phyloP scores from a whole-genome alignment of 1,140 invertebrate species.

The Drosophila paulistorum region DNA sequence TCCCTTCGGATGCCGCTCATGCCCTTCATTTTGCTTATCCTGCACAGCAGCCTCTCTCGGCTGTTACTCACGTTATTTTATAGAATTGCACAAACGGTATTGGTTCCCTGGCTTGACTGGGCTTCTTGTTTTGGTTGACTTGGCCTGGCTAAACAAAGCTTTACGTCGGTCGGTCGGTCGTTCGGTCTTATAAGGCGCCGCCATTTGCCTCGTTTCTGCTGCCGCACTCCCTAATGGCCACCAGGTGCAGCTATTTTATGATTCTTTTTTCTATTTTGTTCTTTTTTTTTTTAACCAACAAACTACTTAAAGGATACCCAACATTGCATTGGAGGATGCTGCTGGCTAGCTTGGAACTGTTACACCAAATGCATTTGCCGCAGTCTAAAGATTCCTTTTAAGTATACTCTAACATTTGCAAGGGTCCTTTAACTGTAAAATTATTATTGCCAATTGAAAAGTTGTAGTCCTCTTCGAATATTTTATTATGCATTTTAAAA shows the following conservation, averaged over 20 bases:
- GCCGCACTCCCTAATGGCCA: slow-evolving; percentile 70
- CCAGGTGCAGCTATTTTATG: slow-evolving; percentile 79
- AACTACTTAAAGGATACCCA: slow-evolving; percentile 73
- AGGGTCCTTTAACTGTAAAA: not conserved
- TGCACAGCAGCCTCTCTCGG: not conserved
- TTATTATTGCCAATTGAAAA: not conserved
- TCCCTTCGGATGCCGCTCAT: slow-evolving; percentile 40
- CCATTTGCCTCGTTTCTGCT: slow-evolving; percentile 30
- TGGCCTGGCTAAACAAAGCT: slow-evolving; percentile 65
- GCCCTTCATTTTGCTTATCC: slow-evolving; percentile 20
- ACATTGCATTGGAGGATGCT: slow-evolving; percentile 9
- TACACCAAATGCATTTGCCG: slow-evolving; percentile 49
- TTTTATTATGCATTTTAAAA: too few species aligned
- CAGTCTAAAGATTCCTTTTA: slow-evolving; percentile 1
- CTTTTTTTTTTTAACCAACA: slow-evolving; percentile 59
- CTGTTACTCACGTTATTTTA: slow-evolving; percentile 59
- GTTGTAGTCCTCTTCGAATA: too few species aligned
- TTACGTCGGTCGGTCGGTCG: slow-evolving; percentile 39
- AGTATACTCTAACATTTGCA: not conserved
- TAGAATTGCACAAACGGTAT: slow-evolving; percentile 65
- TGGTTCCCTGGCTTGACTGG: slow-evolving; percentile 42
- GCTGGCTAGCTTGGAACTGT: slow-evolving; percentile 22
- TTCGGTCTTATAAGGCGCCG: slow-evolving; percentile 29
- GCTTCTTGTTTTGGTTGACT: slow-evolving; percentile 35
- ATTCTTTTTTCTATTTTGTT: slow-evolving; percentile 24